These are phyloP conservation scores for Shargacucullia verbasci DNA, from an alignment of 2,888 invertebrate species.

Conservation along the genomic window DNA sequence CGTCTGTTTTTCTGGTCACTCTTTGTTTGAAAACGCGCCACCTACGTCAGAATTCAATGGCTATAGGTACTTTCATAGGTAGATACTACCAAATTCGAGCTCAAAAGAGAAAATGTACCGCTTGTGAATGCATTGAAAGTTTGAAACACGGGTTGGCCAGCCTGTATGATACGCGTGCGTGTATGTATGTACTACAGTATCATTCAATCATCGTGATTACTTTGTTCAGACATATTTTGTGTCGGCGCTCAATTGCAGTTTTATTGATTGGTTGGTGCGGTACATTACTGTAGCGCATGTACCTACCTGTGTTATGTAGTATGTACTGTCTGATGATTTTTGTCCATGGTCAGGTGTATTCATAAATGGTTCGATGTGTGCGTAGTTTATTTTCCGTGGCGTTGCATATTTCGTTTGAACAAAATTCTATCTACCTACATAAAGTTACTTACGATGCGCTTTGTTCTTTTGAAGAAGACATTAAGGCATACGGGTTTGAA, in stretches of 20 bases:
- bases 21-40: conserved; percentile 46
- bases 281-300: conserved; percentile 32
- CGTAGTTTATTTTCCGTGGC: conserved; percentile 7
- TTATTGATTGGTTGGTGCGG: conserved; percentile 55
- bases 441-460: no score
- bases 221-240: conserved; percentile 57
- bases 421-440: no score
- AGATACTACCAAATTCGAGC: conserved; percentile 31
- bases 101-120: conserved; percentile 42
- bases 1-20: conserved; percentile 45
- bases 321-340: conserved; percentile 50
- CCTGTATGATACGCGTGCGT: conserved; percentile 24
- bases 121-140: conserved; percentile 40
- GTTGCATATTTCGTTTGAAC: neutral
- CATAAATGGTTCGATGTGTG: conserved; percentile 25
- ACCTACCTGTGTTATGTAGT: conserved; percentile 3
- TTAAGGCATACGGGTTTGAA: no score
- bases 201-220: conserved; percentile 56
- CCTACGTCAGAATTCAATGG: conserved; percentile 33
- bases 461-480: no score
- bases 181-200: conserved; percentile 36
- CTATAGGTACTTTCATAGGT: conserved; percentile 22
- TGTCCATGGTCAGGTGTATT: conserved; percentile 25
- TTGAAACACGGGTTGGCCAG: conserved; percentile 30
- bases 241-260: conserved; percentile 56